These are phyloP conservation scores for Phymanthus crucifer DNA, from an alignment of 92 coral and sea anemone species.

Conservation along the genomic window DNA sequence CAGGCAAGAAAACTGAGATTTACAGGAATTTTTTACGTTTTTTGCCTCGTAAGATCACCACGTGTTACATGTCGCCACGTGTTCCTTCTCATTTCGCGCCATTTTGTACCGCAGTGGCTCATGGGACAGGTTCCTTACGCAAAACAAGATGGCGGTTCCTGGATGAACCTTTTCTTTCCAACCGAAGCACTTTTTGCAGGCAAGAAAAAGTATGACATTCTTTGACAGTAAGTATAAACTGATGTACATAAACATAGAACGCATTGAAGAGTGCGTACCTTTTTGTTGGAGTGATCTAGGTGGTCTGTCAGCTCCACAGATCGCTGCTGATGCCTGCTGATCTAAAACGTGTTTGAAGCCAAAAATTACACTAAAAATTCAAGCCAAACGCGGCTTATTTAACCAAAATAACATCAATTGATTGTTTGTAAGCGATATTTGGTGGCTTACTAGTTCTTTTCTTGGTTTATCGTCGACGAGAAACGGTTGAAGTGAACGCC, in stretches of 20 bases:
- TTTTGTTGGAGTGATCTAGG: constrained; percentile 72
- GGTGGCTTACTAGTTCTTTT: constrained; percentile 50
- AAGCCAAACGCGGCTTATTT: too few species aligned
- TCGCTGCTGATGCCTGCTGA: constrained; percentile 75
- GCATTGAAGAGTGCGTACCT: constrained; percentile 41
- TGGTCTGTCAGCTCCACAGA: constrained; percentile 72
- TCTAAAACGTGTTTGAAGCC: constrained; percentile 30
- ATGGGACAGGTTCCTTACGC: constrained; percentile 1
- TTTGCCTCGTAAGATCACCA: too few species aligned
- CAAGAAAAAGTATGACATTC: too few species aligned
- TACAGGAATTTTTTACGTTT: too few species aligned
- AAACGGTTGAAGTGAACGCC: constrained; percentile 64
- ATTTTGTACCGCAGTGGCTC: not conserved
- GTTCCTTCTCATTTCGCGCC: not conserved
- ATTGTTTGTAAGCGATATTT: not conserved
- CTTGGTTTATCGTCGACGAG: constrained; percentile 77
- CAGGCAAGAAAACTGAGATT: too few species aligned
- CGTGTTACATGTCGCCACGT: not conserved
- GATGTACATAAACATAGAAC: not conserved
- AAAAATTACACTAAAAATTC: not conserved
- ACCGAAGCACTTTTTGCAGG: too few species aligned
- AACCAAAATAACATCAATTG: too few species aligned
- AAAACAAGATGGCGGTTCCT: constrained; percentile 6
- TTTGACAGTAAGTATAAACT: not conserved
- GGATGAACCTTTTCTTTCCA: not conserved